A percentile compares a stretch with the other conserved stretches of the same genome.
These are phyloP conservation scores for Meloidogyne exigua DNA, from an alignment of 1,140 invertebrate genomes.

Conservation along the genomic window DNA sequence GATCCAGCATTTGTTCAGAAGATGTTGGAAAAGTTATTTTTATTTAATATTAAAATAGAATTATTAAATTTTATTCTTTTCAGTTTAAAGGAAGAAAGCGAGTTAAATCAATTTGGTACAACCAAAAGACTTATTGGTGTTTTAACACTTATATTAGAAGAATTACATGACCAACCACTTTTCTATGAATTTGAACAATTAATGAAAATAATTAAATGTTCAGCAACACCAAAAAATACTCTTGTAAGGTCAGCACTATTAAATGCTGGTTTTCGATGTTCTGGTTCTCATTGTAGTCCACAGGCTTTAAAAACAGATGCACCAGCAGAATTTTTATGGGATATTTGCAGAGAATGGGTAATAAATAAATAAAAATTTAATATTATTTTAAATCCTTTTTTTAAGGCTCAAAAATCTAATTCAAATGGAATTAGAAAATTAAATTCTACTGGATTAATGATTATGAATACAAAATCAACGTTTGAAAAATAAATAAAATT, in stretches of 20 bases:
- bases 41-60: background rate
- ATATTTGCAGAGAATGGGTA: conserved; percentile 26
- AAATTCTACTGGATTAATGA: background rate
- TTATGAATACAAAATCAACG: background rate
- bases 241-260: conserved; percentile 78
- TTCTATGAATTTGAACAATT: conserved; percentile 73
- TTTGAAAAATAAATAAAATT: background rate
- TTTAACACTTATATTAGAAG: conserved; percentile 69
- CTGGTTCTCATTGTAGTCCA: conserved; percentile 82
- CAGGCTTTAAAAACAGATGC: conserved; percentile 91
- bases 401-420: background rate
- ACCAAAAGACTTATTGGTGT: conserved; percentile 73
- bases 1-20: conserved; percentile 74
- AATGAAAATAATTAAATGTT: conserved; percentile 44
- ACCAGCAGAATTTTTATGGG: conserved; percentile 82
- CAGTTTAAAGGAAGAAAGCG: conserved; percentile 65
- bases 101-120: conserved; percentile 67
- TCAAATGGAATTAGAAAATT: background rate
- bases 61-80: background rate
- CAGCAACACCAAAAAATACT: conserved; percentile 43
- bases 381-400: background rate
- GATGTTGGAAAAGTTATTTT: conserved; percentile 63
- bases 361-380: background rate
- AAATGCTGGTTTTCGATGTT: conserved; percentile 87
- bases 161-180: conserved; percentile 79